These are phyloP conservation scores for Enteromius radiatus DNA, from an alignment of 2,797 vertebrate species.

Conservation along the genomic window DNA sequence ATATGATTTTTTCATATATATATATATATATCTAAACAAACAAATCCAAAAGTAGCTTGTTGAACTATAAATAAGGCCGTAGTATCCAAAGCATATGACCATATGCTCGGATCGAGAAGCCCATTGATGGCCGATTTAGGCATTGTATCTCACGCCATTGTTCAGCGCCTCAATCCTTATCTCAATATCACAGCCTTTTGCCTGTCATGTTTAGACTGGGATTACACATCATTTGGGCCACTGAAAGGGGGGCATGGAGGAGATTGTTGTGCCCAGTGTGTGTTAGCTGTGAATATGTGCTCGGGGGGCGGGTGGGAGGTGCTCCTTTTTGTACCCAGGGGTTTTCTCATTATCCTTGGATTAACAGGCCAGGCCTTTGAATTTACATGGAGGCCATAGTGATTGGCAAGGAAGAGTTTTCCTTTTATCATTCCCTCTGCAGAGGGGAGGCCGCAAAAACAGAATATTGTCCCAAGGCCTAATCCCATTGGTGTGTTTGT, in stretches of 20 bases:
- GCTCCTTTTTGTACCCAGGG: constrained; percentile 58
- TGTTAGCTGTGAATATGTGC: constrained; percentile 56
- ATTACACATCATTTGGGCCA: constrained; percentile 64
- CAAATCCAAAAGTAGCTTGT: not conserved
- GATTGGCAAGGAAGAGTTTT: constrained; percentile 57
- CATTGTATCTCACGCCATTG: constrained; percentile 44
- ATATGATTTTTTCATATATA: not conserved
- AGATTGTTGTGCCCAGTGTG: constrained; percentile 53
- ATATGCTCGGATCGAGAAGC: constrained; percentile 45
- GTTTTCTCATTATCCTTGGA: constrained; percentile 70
- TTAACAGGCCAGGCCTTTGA: constrained; percentile 70
- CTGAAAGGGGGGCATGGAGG: constrained; percentile 51
- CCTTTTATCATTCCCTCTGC: constrained; percentile 52
- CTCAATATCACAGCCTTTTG: constrained; percentile 50
- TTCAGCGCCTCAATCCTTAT: constrained; percentile 44
- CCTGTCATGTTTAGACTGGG: constrained; percentile 56
- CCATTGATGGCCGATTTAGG: constrained; percentile 31
- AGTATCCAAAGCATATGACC: constrained; percentile 26
- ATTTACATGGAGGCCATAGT: constrained; percentile 67
- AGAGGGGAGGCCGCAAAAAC: constrained; percentile 47
- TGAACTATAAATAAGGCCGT: not conserved
- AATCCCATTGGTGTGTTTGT: constrained; percentile 58
- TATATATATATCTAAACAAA: not conserved
- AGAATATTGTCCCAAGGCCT: constrained; percentile 53
- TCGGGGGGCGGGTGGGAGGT: constrained; percentile 44